Percentiles rank a stretch among this genome's conserved stretches.
Conservation (phyloP, 1,140 invertebrate species). For the Oppia nitens region DNA sequence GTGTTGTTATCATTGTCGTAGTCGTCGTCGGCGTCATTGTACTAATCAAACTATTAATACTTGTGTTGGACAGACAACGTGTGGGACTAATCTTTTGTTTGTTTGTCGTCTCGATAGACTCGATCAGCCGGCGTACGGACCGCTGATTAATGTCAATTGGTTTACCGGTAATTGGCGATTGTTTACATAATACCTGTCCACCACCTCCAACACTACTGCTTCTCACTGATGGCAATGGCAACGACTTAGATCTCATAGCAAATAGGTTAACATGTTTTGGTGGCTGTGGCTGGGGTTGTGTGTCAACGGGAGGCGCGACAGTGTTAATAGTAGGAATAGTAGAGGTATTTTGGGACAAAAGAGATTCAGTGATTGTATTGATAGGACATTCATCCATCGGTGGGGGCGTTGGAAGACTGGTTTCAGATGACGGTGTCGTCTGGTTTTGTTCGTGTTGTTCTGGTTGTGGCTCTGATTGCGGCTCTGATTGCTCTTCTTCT, state of each 20-base stretch:
- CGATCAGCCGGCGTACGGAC: constrained; percentile 71
- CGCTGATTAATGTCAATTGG: constrained; percentile 31
- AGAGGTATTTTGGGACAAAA: too few species aligned
- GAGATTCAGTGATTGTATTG: too few species aligned
- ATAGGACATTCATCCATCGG: too few species aligned
- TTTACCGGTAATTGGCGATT: neutral
- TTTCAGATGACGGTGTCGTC: too few species aligned
- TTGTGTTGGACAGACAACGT: neutral
- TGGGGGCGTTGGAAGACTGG: too few species aligned
- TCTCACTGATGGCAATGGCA: too few species aligned
- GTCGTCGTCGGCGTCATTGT: neutral
- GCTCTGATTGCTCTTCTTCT: too few species aligned
- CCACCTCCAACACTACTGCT: too few species aligned
- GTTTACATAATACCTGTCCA: neutral
- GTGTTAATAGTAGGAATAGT: too few species aligned
- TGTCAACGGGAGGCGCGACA: too few species aligned
- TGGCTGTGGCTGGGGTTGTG: neutral
- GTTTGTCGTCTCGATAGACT: constrained; percentile 72
- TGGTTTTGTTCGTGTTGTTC: too few species aligned
- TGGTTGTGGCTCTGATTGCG: too few species aligned
- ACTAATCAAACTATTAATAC: neutral
- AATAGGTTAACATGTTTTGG: neutral
- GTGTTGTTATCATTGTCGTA: neutral
- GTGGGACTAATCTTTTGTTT: constrained; percentile 48
- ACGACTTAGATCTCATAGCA: neutral